Percentiles rank a stretch among this genome's conserved stretches.
These are phyloP conservation scores for Tuberolachnus salignus DNA, from an alignment of 2,888 invertebrate species.

Conservation along the genomic window DNA sequence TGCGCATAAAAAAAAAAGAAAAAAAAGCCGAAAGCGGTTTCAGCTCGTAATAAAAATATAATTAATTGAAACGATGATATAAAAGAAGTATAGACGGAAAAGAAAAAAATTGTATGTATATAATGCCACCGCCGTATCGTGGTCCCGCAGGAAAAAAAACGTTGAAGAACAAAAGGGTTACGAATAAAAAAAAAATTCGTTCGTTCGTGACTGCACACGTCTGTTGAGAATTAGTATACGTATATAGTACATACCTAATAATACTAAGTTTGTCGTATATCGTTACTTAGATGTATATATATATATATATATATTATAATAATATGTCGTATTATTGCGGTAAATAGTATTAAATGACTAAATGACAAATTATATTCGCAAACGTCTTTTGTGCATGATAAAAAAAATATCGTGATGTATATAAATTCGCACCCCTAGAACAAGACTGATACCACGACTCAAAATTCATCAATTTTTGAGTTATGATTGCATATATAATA, in stretches of 20 bases:
- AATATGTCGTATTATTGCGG: no score
- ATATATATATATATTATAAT: no score
- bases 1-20: background rate
- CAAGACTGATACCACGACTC: no score
- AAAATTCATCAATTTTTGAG: no score
- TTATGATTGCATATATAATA: no score
- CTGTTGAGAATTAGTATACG: conserved; percentile 40
- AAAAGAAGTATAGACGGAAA: background rate
- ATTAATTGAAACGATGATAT: conserved; percentile 37
- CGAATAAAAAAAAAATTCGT: conserved; percentile 29
- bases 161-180: conserved; percentile 51
- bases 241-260: background rate
- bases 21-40: conserved; percentile 45
- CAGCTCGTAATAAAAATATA: conserved; percentile 30
- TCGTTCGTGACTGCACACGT: conserved; percentile 50
- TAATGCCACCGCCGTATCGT: background rate
- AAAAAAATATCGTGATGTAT: no score
- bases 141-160: conserved; percentile 28
- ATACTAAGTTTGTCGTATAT: background rate
- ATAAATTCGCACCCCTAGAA: no score
- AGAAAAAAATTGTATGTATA: conserved; percentile 29
- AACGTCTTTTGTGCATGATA: conserved; percentile 12
- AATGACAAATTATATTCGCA: conserved; percentile 16
- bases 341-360: background rate
- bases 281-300: background rate